phyloP scores from a whole-genome alignment of 2,888 invertebrate genomes.

The Synergus laeviventris region DNA sequence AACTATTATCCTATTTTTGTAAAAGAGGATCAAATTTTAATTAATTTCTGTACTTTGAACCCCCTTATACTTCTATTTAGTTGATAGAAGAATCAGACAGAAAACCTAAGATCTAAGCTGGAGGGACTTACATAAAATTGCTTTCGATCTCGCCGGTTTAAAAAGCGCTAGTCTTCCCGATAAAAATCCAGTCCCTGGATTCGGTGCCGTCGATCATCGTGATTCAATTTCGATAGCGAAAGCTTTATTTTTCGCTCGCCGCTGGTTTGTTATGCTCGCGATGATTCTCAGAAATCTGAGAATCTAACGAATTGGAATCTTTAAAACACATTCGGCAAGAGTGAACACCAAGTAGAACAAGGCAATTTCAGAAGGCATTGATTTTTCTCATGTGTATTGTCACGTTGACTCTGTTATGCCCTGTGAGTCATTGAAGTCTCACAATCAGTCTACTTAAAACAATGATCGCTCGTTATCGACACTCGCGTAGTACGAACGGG shows the following conservation, averaged over 20 bases:
- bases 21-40: not conserved
- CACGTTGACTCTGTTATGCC: slow-evolving; percentile 59
- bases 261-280: not conserved
- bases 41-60: slow-evolving; percentile 2
- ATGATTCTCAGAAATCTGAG: slow-evolving; percentile 45
- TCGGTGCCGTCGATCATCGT: slow-evolving; percentile 31
- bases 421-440: slow-evolving; percentile 49
- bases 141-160: slow-evolving; percentile 33
- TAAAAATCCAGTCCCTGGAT: slow-evolving; percentile 37
- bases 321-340: slow-evolving; percentile 65
- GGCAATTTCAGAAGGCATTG: slow-evolving; percentile 73
- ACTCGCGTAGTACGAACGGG: slow-evolving; percentile 34
- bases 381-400: slow-evolving; percentile 70
- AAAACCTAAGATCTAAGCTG: slow-evolving; percentile 32
- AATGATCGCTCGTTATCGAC: slow-evolving; percentile 42
- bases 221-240: slow-evolving; percentile 37
- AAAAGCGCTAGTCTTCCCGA: slow-evolving; percentile 34
- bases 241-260: not conserved
- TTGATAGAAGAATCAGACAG: slow-evolving; percentile 7
- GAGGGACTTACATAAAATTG: slow-evolving; percentile 35
- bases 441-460: slow-evolving; percentile 36
- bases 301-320: slow-evolving; percentile 44
- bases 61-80: not conserved
- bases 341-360: slow-evolving; percentile 70
- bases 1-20: not conserved